Evolutionary conservation across 2,797 vertebrate species (phyloP), one percentile per base, ranked within the genome.

Genomic region (Sandelia bainsii): DNA sequence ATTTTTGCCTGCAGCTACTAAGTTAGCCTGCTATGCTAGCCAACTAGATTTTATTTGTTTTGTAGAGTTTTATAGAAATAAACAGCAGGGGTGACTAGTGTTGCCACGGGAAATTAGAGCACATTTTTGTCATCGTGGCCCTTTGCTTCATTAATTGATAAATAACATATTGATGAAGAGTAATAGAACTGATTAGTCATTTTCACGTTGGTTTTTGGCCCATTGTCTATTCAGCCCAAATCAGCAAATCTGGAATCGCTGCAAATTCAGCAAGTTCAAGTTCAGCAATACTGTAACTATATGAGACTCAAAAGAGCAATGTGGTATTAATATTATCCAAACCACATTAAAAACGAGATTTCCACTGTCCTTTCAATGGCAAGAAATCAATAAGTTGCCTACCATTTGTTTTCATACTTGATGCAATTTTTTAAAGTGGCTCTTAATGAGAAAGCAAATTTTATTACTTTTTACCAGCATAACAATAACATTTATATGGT

Each of bases 11-110:
- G 40, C 22, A 29, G 58, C 44, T 8, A 39, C 34, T 48, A 34
- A 13, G 11, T 58, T 8, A n/a, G 23, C 42, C 34, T 60, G 59
- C n/a, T 62, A 22, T 3, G 11, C 56, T 22, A 29, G 44, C 34
- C 58, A 40, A 4, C 37, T 11, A 17, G 58, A 34, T 77, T 3
- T 51, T 74, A 68, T 68, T 73, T 75, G 22, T 65, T 45, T 46
- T 29, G 19, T 54, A 60, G 40, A 8, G 58, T 68, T 79, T 72
- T 46, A 65, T 69, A 13, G 51, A 51, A 48, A 51, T 8, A n/a
- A 75, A 67, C 46, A 72, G n/a, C 25, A 45, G 64, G 37, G 63
- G 74, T 72, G 64, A 46, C 17, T 3, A 5, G 37, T 17, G 34
- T 32, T 79, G 13, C 56, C 2, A 40, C 6, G 4, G 34, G 20